Conservation (phyloP, 2,797 vertebrate genomes). For the Poeciliopsis paucimaculata region DNA sequence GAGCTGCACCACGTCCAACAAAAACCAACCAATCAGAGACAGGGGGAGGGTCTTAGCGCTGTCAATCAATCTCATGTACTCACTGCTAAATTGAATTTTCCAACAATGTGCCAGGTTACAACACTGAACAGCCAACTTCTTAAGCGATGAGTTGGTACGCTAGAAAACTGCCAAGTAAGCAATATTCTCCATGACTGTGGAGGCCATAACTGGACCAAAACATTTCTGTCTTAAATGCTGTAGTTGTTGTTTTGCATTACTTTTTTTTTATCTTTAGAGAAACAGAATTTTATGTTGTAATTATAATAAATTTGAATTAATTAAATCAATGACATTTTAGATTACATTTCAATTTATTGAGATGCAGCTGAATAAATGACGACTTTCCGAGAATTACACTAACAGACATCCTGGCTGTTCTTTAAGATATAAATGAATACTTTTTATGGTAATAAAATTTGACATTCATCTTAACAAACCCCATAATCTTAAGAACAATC, state of each 20-base stretch:
- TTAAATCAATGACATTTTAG: background rate
- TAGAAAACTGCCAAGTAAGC: background rate
- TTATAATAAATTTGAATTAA: background rate
- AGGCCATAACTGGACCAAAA: background rate
- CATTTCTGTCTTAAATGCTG: background rate
- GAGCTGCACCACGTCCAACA: too few species aligned
- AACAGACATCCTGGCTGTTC: background rate
- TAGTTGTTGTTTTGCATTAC: background rate
- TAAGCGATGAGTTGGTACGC: background rate
- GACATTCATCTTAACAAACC: background rate
- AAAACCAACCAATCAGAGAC: too few species aligned
- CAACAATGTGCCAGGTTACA: background rate
- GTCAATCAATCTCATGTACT: too few species aligned
- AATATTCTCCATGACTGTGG: background rate
- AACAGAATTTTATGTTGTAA: background rate
- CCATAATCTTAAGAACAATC: background rate
- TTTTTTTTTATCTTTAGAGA: background rate
- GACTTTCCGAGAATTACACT: background rate
- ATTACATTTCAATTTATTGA: background rate
- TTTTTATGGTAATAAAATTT: background rate
- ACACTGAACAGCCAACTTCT: background rate
- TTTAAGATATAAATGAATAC: background rate
- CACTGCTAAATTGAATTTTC: background rate
- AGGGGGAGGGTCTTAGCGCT: too few species aligned
- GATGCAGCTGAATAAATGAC: background rate